Base-by-base conservation (phyloP, 2,888 invertebrate genomes). In the Rugalucina vietnamica region DNA sequence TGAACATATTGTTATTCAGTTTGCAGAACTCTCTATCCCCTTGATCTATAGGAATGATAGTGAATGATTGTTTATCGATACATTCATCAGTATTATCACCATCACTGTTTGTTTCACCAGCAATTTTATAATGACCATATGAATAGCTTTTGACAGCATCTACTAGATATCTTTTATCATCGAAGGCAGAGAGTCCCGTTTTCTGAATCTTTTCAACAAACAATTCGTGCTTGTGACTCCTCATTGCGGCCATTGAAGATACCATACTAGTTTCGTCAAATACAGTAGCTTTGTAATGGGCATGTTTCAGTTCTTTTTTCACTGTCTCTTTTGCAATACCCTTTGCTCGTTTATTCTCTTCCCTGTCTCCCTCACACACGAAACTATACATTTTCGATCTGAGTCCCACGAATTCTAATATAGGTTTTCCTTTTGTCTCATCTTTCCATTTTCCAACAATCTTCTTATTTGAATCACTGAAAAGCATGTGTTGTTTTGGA, bases 401-500 rank as follows among this genome's bases (percentile, higher is more conserved):
- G 80, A 76, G 87, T 76, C 91, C 92, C 24, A 93, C 88, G 76
- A 91, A 88, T 84, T 92, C 92, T 21, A 43, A 70, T 77, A 92
- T 91, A 18, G 88, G 88, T 24, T 34, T 70, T 2, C 90, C 90
- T 36, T 89, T 90, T 24, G 86, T 84, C 86, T 94, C 93, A 86
- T 93, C 93, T 86, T 93, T 94, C 79, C 93, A 90, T 60, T 90
- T 90, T 21, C 93, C 93, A 21, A 92, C 39, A 27, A 88, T 88
- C 83, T 92, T 93, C 73, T 92, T 92, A n/a, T n/a, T n/a, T n/a
- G n/a, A n/a, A 12, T 49, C 73, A 49, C 70, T 78, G 78, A 89
- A 87, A n/a, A 92, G 71, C 21, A 50, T 72, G 81, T 93, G 89
- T 54, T 85, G 79, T 75, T 81, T 43, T 0, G 91, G 90, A 83